Evolutionary conservation across 2,113 vertebrate species (phyloP).

Genomic region (Lutjanus erythropterus): DNA sequence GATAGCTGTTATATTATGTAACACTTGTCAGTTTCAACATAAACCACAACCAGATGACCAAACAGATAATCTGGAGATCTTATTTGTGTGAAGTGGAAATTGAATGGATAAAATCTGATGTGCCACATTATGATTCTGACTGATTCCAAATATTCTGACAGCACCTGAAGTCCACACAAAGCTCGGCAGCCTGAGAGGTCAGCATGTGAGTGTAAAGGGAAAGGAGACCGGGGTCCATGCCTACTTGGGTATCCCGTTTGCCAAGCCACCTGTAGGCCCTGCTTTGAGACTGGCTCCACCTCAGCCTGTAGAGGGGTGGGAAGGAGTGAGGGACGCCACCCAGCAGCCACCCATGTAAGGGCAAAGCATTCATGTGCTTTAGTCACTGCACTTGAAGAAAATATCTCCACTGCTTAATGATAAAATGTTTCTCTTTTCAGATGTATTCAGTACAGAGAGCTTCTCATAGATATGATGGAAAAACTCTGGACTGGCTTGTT

Average conservation of each 20-base stretch:
- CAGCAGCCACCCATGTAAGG: constrained; percentile 86
- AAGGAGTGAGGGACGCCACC: constrained; percentile 85
- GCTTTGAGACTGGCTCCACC: constrained; percentile 87
- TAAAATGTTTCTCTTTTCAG: constrained; percentile 50
- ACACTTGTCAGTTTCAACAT: background rate
- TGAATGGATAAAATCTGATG: accelerated
- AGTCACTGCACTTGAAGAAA: background rate
- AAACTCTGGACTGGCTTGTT: accelerated
- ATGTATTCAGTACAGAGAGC: constrained; percentile 69
- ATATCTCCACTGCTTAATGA: background rate
- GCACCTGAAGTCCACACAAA: constrained; percentile 81
- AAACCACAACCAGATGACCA: background rate
- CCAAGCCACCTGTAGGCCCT: constrained; percentile 88
- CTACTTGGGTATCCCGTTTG: constrained; percentile 91
- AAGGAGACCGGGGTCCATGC: constrained; percentile 78
- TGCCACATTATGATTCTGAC: background rate
- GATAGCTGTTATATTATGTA: background rate
- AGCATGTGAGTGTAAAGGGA: constrained; percentile 78
- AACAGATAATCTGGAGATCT: background rate
- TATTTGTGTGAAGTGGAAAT: background rate
- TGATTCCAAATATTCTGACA: constrained; percentile 28
- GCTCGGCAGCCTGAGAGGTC: constrained; percentile 68
- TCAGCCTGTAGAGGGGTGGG: constrained; percentile 85
- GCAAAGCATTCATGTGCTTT: constrained; percentile 77
- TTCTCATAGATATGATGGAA: accelerated